Conservation (phyloP, 2,113 vertebrate species). For the Brienomyrus brachyistius region DNA sequence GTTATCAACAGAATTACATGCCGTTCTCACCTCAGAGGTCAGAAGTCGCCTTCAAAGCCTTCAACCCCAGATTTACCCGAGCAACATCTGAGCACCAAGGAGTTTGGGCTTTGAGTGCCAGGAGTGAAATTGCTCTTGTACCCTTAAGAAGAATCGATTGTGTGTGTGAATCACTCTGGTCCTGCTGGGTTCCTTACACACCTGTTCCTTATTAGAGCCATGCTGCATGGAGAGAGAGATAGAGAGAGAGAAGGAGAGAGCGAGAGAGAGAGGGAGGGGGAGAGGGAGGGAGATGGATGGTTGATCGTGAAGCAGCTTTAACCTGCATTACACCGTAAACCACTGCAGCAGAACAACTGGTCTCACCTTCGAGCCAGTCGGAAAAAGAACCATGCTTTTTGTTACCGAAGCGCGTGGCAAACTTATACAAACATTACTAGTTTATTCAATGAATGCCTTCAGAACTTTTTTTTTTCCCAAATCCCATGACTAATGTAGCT, state of each 20-base stretch:
- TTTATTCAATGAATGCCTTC: background rate
- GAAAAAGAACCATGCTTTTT: background rate
- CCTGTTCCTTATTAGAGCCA: background rate
- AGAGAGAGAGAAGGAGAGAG: background rate
- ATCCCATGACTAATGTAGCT: background rate
- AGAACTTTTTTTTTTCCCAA: background rate
- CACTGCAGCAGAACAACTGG: background rate
- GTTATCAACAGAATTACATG: background rate
- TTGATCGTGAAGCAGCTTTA: background rate
- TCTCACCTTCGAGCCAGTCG: background rate
- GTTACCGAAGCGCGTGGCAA: background rate
- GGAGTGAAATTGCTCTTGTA: background rate
- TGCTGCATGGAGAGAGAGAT: background rate
- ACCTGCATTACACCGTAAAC: background rate
- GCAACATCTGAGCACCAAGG: background rate
- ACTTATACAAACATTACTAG: background rate
- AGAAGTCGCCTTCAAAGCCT: background rate
- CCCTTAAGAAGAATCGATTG: background rate
- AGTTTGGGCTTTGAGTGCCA: background rate
- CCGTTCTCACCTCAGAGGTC: background rate
- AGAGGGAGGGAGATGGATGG: background rate
- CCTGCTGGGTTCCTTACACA: background rate
- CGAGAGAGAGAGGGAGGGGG: background rate
- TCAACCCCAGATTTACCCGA: background rate
- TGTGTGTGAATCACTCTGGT: background rate